phyloP scores from a whole-genome alignment of 2,113 vertebrate species.

The Periophthalmodon schlosseri region DNA sequence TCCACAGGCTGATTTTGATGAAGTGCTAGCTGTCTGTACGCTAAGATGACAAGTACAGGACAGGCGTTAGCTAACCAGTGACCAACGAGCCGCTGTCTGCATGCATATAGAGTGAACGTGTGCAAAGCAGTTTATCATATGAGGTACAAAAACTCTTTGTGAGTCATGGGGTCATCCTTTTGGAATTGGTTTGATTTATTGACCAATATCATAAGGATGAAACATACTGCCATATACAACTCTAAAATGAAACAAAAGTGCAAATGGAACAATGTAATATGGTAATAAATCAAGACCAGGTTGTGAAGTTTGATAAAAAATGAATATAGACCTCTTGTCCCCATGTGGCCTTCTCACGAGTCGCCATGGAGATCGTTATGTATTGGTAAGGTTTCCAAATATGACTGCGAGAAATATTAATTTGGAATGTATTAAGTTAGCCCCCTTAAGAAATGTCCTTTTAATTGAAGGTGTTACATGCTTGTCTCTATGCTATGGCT shows the following conservation, averaged over 20 bases:
- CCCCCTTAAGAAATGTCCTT: too few species aligned
- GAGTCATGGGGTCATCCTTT: neutral
- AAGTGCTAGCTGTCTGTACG: conserved; percentile 53
- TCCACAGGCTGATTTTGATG: conserved; percentile 69
- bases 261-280: neutral
- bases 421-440: too few species aligned
- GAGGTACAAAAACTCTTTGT: conserved; percentile 3
- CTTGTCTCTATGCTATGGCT: too few species aligned
- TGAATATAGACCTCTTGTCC: neutral
- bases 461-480: too few species aligned
- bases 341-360: neutral
- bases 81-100: conserved; percentile 21
- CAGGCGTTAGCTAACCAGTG: conserved; percentile 38
- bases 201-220: neutral
- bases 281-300: neutral
- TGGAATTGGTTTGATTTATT: conserved; percentile 8
- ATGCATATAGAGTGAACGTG: conserved; percentile 19
- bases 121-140: conserved; percentile 5
- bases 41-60: conserved; percentile 51
- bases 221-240: neutral
- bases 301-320: neutral
- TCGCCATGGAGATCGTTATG: neutral
- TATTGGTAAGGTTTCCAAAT: too few species aligned
- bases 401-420: neutral
- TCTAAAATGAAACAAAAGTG: neutral